Evolutionary conservation across 2,797 vertebrate species (phyloP).

Genomic region (Mastacembelus armatus): DNA sequence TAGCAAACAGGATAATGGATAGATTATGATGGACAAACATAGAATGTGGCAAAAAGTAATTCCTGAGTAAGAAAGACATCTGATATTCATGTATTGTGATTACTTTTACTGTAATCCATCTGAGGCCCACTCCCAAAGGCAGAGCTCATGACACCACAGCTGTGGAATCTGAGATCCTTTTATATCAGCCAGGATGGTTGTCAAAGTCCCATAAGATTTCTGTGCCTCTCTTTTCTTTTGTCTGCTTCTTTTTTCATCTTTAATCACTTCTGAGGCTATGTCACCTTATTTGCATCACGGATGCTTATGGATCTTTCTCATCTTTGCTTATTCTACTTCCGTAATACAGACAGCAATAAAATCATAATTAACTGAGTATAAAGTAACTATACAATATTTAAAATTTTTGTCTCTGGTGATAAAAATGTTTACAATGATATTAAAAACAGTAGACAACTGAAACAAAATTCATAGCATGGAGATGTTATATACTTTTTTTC

Average conservation of each 20-base stretch:
- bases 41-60: constrained; percentile 62
- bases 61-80: constrained; percentile 49
- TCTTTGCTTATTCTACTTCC: constrained; percentile 45
- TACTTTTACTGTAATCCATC: constrained; percentile 73
- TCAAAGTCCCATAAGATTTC: constrained; percentile 72
- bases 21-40: constrained; percentile 71
- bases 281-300: constrained; percentile 76
- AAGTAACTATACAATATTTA: constrained; percentile 32
- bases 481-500: constrained; percentile 31
- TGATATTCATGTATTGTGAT: constrained; percentile 80
- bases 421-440: constrained; percentile 24
- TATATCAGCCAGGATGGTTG: constrained; percentile 73
- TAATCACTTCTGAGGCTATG: constrained; percentile 68
- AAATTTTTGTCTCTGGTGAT: constrained; percentile 21
- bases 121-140: constrained; percentile 71
- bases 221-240: constrained; percentile 64
- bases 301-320: constrained; percentile 66
- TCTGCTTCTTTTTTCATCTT: constrained; percentile 79
- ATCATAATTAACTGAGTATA: constrained; percentile 15
- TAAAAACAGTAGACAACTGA: constrained; percentile 24
- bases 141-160: constrained; percentile 69
- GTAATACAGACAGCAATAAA: constrained; percentile 34
- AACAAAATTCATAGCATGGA: constrained; percentile 23
- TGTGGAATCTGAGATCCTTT: constrained; percentile 73
- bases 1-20: constrained; percentile 63